Percentiles rank a stretch among this genome's conserved stretches.
These are phyloP conservation scores for Philonicus albiceps DNA, from an alignment of 2,888 invertebrate genomes.

Conservation along the genomic window DNA sequence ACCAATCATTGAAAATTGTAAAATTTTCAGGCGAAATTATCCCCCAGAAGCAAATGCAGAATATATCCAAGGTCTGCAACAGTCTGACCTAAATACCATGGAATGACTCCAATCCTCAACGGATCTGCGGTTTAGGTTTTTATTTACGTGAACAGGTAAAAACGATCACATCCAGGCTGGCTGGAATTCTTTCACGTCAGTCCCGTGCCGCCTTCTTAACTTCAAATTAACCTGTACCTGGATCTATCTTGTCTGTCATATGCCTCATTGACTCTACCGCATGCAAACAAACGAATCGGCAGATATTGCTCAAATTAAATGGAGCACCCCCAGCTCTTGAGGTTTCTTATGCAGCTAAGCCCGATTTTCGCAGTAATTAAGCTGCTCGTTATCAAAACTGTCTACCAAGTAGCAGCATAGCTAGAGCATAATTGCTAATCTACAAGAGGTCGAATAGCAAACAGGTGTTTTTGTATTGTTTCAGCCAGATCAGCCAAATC, in stretches of 20 bases:
- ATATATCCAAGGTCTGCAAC: not conserved
- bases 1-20: not conserved
- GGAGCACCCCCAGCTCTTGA: not conserved
- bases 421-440: not conserved
- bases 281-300: not conserved
- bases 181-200: slow-evolving; percentile 29
- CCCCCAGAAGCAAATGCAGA: not conserved
- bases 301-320: slow-evolving; percentile 12
- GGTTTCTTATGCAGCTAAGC: not conserved
- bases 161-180: not conserved
- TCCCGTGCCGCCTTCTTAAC: slow-evolving; percentile 24
- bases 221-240: slow-evolving; percentile 23
- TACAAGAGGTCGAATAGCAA: not conserved
- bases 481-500: not conserved
- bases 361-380: not conserved
- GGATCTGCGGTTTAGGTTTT: slow-evolving; percentile 19
- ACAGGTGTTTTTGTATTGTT: slow-evolving; percentile 1
- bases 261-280: slow-evolving; percentile 15
- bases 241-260: not conserved
- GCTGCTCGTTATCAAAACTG: not conserved
- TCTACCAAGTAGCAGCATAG: not conserved
- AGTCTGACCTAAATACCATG: slow-evolving; percentile 20
- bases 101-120: not conserved
- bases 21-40: not conserved
- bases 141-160: slow-evolving; percentile 3